These are phyloP conservation scores for Eulemur coronatus DNA, from an alignment of 2,797 vertebrate species.

Conservation along the genomic window DNA sequence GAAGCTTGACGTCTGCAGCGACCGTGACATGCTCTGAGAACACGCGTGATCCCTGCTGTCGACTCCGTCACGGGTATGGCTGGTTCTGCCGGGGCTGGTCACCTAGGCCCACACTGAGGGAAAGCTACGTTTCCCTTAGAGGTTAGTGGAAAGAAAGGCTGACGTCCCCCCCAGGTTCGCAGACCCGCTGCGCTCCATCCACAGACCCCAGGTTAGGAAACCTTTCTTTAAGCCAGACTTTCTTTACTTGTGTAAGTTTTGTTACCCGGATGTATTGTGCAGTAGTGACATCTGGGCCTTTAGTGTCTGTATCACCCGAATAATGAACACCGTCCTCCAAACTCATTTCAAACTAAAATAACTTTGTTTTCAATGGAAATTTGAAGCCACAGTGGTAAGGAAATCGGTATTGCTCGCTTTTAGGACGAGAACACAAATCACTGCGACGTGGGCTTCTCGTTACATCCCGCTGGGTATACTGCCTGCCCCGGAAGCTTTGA, in stretches of 20 bases:
- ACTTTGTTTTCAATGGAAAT: not conserved
- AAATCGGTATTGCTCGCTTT: not conserved
- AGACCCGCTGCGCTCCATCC: not conserved
- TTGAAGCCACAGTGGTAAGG: not conserved
- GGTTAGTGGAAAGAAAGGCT: not conserved
- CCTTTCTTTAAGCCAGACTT: not conserved
- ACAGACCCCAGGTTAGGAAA: not conserved
- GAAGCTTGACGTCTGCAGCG: fast-evolving
- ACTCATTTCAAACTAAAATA: not conserved
- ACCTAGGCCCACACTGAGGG: not conserved
- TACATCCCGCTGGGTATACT: not conserved
- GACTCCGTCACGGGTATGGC: not conserved
- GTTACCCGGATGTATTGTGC: too few species aligned
- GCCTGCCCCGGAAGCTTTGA: not conserved
- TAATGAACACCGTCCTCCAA: too few species aligned
- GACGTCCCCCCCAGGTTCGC: not conserved
- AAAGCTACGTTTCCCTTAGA: not conserved
- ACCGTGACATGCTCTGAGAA: fast-evolving
- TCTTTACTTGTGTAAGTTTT: not conserved
- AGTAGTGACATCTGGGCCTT: too few species aligned
- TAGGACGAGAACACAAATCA: not conserved
- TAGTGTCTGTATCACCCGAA: too few species aligned
- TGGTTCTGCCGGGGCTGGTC: fast-evolving
- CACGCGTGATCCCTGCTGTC: fast-evolving
- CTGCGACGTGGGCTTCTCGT: not conserved